Conservation (phyloP, 2,797 vertebrate genomes). For the Etheostoma nigrum region DNA sequence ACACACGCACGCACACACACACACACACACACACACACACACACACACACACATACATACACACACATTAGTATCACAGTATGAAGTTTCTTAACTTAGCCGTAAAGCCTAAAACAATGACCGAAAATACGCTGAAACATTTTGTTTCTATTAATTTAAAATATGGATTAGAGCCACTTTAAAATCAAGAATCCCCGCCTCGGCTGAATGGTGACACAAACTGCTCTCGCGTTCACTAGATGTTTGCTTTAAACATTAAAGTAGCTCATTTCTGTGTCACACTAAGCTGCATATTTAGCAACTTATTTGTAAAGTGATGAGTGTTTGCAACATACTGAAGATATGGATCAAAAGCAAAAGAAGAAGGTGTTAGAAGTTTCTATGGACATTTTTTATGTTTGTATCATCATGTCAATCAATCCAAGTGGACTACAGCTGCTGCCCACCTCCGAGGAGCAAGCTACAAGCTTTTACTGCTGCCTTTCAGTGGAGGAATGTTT, state of each 20-base stretch:
- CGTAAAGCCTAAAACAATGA: not conserved
- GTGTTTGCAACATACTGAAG: not conserved
- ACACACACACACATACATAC: constrained; percentile 13
- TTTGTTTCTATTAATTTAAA: no score
- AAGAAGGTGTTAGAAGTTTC: not conserved
- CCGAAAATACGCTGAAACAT: no score
- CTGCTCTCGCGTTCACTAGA: not conserved
- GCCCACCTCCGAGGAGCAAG: not conserved
- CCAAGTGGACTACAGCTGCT: constrained; percentile 1
- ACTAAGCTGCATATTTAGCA: not conserved
- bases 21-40: not conserved
- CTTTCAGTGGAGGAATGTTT: not conserved
- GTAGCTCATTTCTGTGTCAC: not conserved
- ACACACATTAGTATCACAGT: not conserved
- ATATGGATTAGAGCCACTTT: no score
- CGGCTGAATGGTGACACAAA: not conserved
- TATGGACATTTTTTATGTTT: no score
- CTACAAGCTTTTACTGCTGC: not conserved
- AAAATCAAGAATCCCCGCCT: not conserved
- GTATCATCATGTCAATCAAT: not conserved
- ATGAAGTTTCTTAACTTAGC: not conserved
- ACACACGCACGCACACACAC: constrained; percentile 17
- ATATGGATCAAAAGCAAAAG: no score
- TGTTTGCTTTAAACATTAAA: not conserved
- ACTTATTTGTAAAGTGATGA: not conserved